Evolutionary conservation across 2,888 invertebrate genomes (phyloP).

Genomic region (Theretra japonica): DNA sequence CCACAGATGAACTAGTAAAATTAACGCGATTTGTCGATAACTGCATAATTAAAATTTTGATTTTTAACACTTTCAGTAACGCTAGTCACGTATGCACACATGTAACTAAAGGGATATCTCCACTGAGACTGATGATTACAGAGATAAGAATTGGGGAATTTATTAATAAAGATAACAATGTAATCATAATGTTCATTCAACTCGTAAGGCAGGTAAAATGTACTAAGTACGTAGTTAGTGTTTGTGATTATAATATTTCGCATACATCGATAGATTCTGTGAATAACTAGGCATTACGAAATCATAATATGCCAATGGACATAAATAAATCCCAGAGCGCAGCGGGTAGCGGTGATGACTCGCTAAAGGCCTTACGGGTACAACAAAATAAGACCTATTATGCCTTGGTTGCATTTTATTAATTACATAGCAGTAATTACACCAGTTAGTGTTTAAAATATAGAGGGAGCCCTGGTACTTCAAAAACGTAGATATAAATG

Average conservation of each 20-base stretch:
- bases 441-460: no score
- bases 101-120: slow-evolving; percentile 55
- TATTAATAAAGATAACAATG: slow-evolving; percentile 62
- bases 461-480: no score
- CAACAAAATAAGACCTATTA: no score
- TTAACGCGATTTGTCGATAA: slow-evolving; percentile 71
- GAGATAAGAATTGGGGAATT: slow-evolving; percentile 68
- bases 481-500: no score
- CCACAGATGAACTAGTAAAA: slow-evolving; percentile 69
- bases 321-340: no score
- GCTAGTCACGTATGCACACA: slow-evolving; percentile 58
- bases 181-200: slow-evolving; percentile 63
- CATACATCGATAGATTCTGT: no score
- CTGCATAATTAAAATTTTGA: slow-evolving; percentile 61
- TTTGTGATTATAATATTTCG: not conserved
- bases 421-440: no score
- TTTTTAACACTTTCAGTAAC: slow-evolving; percentile 32
- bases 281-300: no score
- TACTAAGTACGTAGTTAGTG: not conserved
- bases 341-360: no score
- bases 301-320: no score
- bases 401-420: no score
- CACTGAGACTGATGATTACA: slow-evolving; percentile 59
- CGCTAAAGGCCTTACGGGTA: no score
- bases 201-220: slow-evolving; percentile 35